Base-by-base conservation (phyloP, 2,888 invertebrate species). In the Exephanes ischioxanthus region DNA sequence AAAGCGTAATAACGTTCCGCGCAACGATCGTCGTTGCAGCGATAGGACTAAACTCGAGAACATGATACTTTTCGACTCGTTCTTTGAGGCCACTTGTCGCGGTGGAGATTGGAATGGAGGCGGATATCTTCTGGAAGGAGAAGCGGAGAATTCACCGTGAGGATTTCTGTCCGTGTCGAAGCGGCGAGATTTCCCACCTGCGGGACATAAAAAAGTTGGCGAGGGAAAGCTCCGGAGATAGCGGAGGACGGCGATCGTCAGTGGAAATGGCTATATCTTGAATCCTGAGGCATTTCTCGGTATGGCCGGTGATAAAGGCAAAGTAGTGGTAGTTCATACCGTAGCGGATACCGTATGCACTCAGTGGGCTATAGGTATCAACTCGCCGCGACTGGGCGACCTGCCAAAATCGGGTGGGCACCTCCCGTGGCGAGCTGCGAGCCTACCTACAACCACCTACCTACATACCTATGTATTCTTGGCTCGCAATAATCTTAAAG, bases 341-440 rank as follows among this genome's bases (percentile, higher is more conserved):
- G 5, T 30, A 30, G 5, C 66, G 33, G 51, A 51, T 51, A 30
- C 16, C 33, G 51, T 14, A 63, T 66, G 76, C 14, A n/a, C 75
- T 41, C 63, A 53, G 79, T 55, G 53, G 16, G 3, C 67, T 33
- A 22, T 53, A 82, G 16, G 45, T 58, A 58, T 58, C 53, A 45
- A 53, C 70, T 61, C 16, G 83, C 58, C 61, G 73, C 73, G 45
- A 68, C 45, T 79, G 75, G 79, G 79, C 79, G 53, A 3, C 55
- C 75, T 75, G 83, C 83, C 83, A 83, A 83, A 79, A 75, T 73
- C 70, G 19, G 68, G 30, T 73, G 26, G n/a, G 30, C 83, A 73
- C 48, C 68, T 26, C 22, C 61, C 11, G 58, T 48, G 68, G 51
- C 22, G 2, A 26, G 26, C 30, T 55, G 5, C 53, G 61, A 51